These are phyloP conservation scores for Australoheros scitulus DNA, from an alignment of 2,113 vertebrate species.

Conservation along the genomic window DNA sequence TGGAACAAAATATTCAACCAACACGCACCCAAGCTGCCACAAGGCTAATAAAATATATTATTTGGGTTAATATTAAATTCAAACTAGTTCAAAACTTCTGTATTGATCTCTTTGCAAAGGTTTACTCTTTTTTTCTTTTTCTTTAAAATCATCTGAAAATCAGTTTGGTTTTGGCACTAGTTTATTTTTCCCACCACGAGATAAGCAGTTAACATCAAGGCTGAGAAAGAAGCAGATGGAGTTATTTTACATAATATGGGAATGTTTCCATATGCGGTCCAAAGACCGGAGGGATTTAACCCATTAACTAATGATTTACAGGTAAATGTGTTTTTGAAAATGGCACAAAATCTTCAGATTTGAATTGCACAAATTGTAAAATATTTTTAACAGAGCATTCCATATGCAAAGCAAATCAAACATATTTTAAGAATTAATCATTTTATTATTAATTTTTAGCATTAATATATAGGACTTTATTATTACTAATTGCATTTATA, in stretches of 20 bases:
- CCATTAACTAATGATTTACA: background rate
- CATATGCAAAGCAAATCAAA: background rate
- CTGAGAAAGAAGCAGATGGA: slow-evolving; percentile 12
- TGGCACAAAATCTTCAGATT: background rate
- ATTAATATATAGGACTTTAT: background rate
- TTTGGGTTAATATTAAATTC: background rate
- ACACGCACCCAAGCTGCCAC: background rate
- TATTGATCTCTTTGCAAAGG: background rate
- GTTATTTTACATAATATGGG: background rate
- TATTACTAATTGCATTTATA: background rate
- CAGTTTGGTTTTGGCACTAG: no score
- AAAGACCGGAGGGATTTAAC: background rate
- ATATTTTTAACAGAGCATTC: background rate
- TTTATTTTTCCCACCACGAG: no score
- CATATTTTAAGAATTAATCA: background rate
- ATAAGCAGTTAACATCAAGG: background rate
- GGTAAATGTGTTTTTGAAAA: background rate
- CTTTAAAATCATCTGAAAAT: no score
- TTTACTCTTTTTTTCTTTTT: no score
- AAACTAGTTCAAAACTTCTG: background rate
- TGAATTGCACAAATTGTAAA: background rate
- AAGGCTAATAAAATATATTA: background rate
- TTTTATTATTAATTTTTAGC: background rate
- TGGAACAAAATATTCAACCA: background rate
- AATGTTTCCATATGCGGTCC: background rate